Percentiles rank a stretch among this genome's conserved stretches.
These are phyloP conservation scores for Idaea aversata DNA, from an alignment of 2,888 invertebrate genomes.

Conservation along the genomic window DNA sequence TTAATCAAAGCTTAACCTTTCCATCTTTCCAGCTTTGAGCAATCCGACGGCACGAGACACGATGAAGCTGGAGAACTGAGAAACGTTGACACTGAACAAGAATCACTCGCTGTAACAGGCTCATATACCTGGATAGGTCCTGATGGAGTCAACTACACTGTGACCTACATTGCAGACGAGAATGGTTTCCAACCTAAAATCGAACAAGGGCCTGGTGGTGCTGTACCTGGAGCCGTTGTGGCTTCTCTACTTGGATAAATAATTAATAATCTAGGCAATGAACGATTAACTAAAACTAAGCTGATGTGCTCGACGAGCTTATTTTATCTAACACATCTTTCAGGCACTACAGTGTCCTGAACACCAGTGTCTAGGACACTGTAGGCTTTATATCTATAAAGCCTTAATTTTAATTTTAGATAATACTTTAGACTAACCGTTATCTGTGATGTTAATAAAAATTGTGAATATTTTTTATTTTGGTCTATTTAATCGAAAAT, in stretches of 20 bases:
- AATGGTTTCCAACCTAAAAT: slow-evolving; percentile 77
- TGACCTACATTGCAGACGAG: slow-evolving; percentile 78
- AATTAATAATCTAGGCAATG: slow-evolving; percentile 6
- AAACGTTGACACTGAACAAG: slow-evolving; percentile 75
- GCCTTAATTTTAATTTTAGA: background rate
- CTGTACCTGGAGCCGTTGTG: slow-evolving; percentile 49
- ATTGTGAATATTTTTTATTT: slow-evolving; percentile 11
- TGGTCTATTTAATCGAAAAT: background rate
- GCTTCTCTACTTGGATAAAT: slow-evolving; percentile 58
- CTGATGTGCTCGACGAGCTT: background rate
- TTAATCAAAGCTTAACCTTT: no score
- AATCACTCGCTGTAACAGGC: slow-evolving; percentile 72
- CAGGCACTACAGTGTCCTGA: background rate
- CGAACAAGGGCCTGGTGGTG: slow-evolving; percentile 53
- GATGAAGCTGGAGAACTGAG: slow-evolving; percentile 74
- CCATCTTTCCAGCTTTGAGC: slow-evolving; percentile 59
- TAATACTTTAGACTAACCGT: background rate
- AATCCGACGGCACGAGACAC: slow-evolving; percentile 74
- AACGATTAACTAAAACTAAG: background rate
- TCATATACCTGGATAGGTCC: slow-evolving; percentile 73
- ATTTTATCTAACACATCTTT: background rate
- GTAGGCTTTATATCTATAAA: background rate
- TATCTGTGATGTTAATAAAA: slow-evolving; percentile 10
- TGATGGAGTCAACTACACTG: slow-evolving; percentile 70
- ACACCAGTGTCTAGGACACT: no score